These are phyloP conservation scores for Oophaga sylvatica DNA, from an alignment of 2,797 vertebrate species.

Conservation along the genomic window DNA sequence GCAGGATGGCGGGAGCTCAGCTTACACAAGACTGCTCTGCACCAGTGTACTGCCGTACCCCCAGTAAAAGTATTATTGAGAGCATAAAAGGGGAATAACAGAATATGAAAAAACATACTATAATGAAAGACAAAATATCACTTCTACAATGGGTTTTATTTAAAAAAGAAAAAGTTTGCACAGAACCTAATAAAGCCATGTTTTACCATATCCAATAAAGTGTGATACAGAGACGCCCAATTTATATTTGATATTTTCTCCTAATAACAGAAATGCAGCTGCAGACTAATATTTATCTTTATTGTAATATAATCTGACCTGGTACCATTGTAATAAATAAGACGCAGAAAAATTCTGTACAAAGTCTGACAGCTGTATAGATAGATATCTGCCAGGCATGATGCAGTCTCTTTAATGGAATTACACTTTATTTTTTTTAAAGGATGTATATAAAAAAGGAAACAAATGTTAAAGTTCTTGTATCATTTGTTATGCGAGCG, in stretches of 20 bases:
- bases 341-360: neutral
- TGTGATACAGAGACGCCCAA: too few relatives aligned
- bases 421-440: neutral
- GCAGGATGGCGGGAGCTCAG: too few relatives aligned
- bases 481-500: neutral
- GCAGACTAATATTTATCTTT: neutral
- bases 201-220: too few relatives aligned
- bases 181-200: too few relatives aligned
- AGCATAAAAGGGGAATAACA: neutral
- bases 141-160: neutral
- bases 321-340: neutral
- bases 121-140: neutral
- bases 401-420: neutral
- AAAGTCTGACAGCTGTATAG: neutral
- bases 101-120: neutral
- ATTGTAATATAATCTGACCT: neutral
- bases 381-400: too few relatives aligned
- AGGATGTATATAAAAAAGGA: neutral
- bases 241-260: neutral
- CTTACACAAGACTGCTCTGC: too few relatives aligned
- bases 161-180: neutral
- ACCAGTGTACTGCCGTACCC: too few relatives aligned
- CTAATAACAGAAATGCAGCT: neutral
- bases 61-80: too few relatives aligned
- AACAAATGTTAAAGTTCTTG: neutral